Percentiles rank a stretch among this genome's conserved stretches.
phyloP scores from a whole-genome alignment of 2,888 invertebrate species.

The Andricus quercusramuli region DNA sequence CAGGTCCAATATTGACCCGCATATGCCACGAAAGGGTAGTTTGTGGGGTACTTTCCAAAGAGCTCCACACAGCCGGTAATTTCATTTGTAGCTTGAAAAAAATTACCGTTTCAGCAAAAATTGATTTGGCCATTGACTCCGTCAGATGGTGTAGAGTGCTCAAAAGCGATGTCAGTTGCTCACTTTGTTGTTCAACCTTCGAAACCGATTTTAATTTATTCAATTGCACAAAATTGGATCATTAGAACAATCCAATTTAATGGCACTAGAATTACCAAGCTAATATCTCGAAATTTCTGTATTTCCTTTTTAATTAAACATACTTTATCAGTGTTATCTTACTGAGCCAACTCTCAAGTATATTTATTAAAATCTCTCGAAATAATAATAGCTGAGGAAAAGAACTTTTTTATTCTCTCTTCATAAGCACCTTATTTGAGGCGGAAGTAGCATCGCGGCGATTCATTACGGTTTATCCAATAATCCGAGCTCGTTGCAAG shows the following conservation, averaged over 20 bases:
- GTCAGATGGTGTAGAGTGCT: neutral
- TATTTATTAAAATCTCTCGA: neutral
- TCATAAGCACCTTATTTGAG: neutral
- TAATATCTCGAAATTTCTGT: no score
- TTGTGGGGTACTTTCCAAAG: constrained; percentile 24
- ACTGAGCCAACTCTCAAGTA: no score
- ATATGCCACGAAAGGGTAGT: neutral
- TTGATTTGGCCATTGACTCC: neutral
- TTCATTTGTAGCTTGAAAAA: constrained; percentile 29
- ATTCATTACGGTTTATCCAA: constrained; percentile 24
- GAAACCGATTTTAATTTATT: no score
- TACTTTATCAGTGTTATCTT: no score
- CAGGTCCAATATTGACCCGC: constrained; percentile 32
- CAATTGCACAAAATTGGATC: no score
- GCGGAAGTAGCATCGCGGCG: neutral
- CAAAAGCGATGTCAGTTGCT: neutral
- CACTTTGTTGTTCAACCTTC: no score
- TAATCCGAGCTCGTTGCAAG: constrained; percentile 12
- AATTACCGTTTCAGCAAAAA: constrained; percentile 14
- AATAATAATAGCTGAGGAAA: constrained; percentile 11
- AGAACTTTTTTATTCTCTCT: neutral
- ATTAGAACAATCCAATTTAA: no score
- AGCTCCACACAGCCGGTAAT: neutral
- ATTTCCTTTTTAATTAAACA: neutral
- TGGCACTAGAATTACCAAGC: no score